These are phyloP conservation scores for Pandemis corylana DNA, from an alignment of 2,888 invertebrate genomes.

Conservation along the genomic window DNA sequence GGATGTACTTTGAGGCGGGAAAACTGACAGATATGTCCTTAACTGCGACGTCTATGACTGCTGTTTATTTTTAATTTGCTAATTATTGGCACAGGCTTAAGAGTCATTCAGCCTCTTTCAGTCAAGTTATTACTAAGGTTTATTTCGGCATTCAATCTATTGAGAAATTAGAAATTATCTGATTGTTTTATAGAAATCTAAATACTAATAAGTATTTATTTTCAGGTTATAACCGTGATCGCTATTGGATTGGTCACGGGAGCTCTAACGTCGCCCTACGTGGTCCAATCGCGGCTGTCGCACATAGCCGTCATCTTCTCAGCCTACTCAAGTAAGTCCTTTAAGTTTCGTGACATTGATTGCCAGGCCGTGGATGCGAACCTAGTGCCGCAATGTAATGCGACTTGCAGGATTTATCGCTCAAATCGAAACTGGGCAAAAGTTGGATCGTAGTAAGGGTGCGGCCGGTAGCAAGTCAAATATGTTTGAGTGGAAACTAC, in stretches of 20 bases:
- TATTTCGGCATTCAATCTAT: background rate
- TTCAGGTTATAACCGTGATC: conserved; percentile 85
- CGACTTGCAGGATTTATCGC: too few relatives aligned
- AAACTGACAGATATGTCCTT: conserved; percentile 11
- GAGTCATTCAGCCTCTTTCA: background rate
- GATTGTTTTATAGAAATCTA: background rate
- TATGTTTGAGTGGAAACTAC: too few relatives aligned
- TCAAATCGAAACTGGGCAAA: too few relatives aligned
- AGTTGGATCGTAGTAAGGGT: too few relatives aligned
- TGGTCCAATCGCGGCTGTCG: conserved; percentile 82
- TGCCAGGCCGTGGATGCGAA: too few relatives aligned
- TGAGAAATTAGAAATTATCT: too few relatives aligned
- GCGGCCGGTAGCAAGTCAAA: too few relatives aligned
- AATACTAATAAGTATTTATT: conserved; percentile 41
- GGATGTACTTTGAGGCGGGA: conserved; percentile 17
- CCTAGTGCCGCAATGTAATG: too few relatives aligned
- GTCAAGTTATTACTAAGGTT: background rate
- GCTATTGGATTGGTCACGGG: conserved; percentile 87
- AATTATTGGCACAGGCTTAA: background rate
- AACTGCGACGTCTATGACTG: background rate
- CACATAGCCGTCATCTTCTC: conserved; percentile 88
- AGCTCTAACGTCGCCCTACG: conserved; percentile 83
- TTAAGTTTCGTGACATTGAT: too few relatives aligned
- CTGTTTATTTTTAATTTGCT: background rate
- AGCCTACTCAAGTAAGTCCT: conserved; percentile 82